Percentiles rank a stretch among this genome's conserved stretches.
These are phyloP conservation scores for Coendou prehensilis DNA, from an alignment of 2,797 vertebrate genomes.

Conservation along the genomic window DNA sequence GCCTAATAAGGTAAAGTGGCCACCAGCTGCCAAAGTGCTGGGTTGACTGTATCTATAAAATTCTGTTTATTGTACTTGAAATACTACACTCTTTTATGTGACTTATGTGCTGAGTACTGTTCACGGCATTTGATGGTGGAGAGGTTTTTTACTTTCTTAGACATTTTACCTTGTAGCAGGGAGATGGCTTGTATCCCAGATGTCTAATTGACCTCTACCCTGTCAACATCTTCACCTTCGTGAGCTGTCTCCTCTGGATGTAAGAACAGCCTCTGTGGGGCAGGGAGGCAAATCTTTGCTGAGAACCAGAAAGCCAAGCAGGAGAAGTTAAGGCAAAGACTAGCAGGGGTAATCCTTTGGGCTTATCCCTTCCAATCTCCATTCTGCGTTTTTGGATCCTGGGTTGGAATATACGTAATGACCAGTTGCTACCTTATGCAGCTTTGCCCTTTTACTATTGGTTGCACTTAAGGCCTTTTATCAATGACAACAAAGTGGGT, in stretches of 20 bases:
- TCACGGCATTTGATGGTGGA: slow-evolving; percentile 77
- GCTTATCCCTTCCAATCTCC: background rate
- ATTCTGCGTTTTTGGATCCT: slow-evolving; percentile 55
- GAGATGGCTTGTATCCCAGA: slow-evolving; percentile 19
- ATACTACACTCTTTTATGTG: slow-evolving; percentile 84
- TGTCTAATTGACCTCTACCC: slow-evolving; percentile 11
- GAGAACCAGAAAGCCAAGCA: background rate
- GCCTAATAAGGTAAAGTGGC: slow-evolving; percentile 79
- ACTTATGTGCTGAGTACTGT: slow-evolving; percentile 80
- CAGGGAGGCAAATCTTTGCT: slow-evolving; percentile 2
- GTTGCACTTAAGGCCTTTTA: slow-evolving; percentile 70
- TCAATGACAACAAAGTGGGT: slow-evolving; percentile 81
- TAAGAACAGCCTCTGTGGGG: background rate
- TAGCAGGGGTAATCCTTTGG: background rate
- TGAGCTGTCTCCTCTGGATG: background rate
- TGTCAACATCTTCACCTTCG: background rate
- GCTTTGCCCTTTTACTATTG: slow-evolving; percentile 72
- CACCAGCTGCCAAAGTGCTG: slow-evolving; percentile 82
- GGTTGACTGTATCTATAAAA: slow-evolving; percentile 85
- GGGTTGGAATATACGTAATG: slow-evolving; percentile 27
- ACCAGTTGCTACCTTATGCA: background rate
- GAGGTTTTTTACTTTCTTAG: slow-evolving; percentile 42
- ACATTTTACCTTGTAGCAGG: slow-evolving; percentile 76
- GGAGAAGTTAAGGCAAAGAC: slow-evolving; percentile 55
- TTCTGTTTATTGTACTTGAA: slow-evolving; percentile 80